Evolutionary conservation across 2,113 vertebrate genomes (phyloP), one percentile per base, ranked within the genome.

Genomic region (Centropus unirufus): DNA sequence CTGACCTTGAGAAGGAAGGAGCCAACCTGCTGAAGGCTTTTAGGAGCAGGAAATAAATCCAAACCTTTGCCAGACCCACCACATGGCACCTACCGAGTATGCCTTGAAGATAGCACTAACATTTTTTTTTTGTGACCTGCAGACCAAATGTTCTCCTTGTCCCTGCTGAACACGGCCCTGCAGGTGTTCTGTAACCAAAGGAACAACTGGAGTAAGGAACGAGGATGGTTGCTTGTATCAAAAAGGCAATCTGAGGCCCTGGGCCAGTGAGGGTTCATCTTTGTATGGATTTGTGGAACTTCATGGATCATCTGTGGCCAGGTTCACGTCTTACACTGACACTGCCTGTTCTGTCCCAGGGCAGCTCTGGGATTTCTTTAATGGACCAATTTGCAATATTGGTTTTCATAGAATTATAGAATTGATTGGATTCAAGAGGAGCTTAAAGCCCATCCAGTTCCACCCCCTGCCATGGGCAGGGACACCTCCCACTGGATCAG

Each of bases 301-400:
- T 16, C 11, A 3, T 4, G 9, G 40, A 39, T 30, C 5, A 74
- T 9, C 36, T 23, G 11, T 52, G 24, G 6, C 2, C 7, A 22
- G 15, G 22, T 39, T 21, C 9, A 19, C 5, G 47, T 3, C 0
- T 40, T 40, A 19, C 30, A 4, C 52, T 21, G 4, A 18, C 7
- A 0, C 9, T 52, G 36, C 59, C 40, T 27, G 0, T 27, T 68
- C 40, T 40, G 66, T 57, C 73, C 36, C 5, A 17, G 64, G 42
- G 29, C 27, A 58, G 2, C 4, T 11, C 34, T 36, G 42, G 12
- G 83, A 20, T 83, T 34, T 42, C 29, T 54, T 27, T 34, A 42
- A 29, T 4, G 68, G 61, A 30, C 13, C 72, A 8, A 5, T 64
- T n/a, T 44, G 39, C 40, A 55, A 1, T 30, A n/a, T 34, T 51